Percentiles rank a stretch among this genome's conserved stretches.
Conservation (phyloP, 2,113 vertebrate genomes). For the Philantomba maxwellii region DNA sequence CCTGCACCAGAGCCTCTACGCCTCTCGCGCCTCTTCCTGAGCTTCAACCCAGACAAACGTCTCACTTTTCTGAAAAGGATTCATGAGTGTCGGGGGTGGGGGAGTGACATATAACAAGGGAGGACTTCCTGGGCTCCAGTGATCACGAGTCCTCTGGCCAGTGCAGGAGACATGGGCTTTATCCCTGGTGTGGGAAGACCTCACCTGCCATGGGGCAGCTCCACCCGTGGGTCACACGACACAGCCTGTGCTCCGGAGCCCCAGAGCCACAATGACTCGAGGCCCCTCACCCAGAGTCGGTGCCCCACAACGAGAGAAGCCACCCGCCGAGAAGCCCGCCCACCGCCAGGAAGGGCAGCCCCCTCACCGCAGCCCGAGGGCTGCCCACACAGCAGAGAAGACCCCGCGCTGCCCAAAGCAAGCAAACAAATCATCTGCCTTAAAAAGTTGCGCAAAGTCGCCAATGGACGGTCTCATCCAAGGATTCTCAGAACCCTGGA, state of each 20-base stretch:
- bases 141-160: background rate
- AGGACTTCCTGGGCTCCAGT: background rate
- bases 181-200: background rate
- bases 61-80: background rate
- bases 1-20: too few species aligned
- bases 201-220: background rate
- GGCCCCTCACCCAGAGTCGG: background rate
- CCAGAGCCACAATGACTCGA: fast-evolving
- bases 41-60: background rate
- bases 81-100: fast-evolving
- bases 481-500: background rate
- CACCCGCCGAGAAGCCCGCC: background rate
- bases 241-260: background rate
- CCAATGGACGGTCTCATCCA: background rate
- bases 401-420: background rate
- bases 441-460: background rate
- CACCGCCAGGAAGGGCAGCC: background rate
- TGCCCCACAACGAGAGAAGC: background rate
- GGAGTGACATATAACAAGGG: background rate
- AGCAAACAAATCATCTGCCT: background rate
- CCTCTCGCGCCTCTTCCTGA: background rate
- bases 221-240: fast-evolving
- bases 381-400: background rate
- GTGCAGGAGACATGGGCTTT: background rate
- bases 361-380: fast-evolving